Evolutionary conservation across 2,888 invertebrate species (phyloP), one percentile per base, ranked within the genome.

Genomic region (Protonemura montana): DNA sequence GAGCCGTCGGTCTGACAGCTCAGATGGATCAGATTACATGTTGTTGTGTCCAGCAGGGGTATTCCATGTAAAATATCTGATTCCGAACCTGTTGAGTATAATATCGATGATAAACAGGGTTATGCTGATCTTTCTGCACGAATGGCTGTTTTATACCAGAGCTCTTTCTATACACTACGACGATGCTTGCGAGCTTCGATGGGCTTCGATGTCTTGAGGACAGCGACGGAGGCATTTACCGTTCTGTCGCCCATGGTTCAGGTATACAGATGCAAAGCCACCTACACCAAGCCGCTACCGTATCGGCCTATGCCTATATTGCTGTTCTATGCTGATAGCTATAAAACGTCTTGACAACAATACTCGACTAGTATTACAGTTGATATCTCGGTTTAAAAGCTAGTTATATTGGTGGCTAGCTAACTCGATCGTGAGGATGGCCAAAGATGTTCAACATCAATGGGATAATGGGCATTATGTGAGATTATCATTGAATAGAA

Each of bases 61-160:
- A 28, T 26, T 78, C 28, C 78, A 78, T 78, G 78, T 78, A 27
- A 27, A 78, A 26, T n/a, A 27, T 26, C 78, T 27, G 78, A 78
- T 78, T 78, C 81, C 29, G 81, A 28, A 30, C 28, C 81, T 28
- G 30, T 81, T n/a, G 81, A 81, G 28, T 28, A 30, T n/a, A 7
- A 30, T 81, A 30, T 81, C 81, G 28, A 30, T 30, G 78, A 28
- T 78, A 78, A 78, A 78, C 28, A 81, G 81, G 81, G 81, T 30
- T 81, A 81, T 26, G 78, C 28, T 26, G 29, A 30, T 81, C 81
- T 81, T 81, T 81, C 81, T 81, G 81, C 81, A 81, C 81, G 81
- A 81, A 29, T 81, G 81, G n/a, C 25, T 78, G 78, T 78, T 27
- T 21, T 30, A 81, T 81, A 81, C 81, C 81, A 30, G 81, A 81